Evolutionary conservation across 1,140 invertebrate species (phyloP).

Genomic region (Lepidotrigona ventralis): DNA sequence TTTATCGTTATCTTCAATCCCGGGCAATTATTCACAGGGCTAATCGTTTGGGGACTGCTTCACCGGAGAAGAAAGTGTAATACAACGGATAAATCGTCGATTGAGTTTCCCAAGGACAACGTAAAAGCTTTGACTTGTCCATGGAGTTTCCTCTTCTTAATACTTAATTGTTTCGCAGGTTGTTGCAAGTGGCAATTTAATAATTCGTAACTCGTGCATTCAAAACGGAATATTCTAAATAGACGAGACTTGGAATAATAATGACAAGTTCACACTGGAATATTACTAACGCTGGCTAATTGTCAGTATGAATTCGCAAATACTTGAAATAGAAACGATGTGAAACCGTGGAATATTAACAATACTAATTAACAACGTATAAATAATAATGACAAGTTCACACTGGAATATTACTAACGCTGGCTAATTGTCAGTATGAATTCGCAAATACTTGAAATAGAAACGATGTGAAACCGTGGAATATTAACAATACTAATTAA

Average conservation of each 20-base stretch:
- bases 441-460: too few relatives aligned
- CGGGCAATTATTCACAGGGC: neutral
- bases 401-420: neutral
- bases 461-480: neutral
- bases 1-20: neutral
- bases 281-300: neutral
- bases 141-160: neutral
- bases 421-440: too few relatives aligned
- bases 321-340: neutral
- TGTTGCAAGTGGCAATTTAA: neutral
- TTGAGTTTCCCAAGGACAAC: neutral
- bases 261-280: neutral
- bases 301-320: too few relatives aligned
- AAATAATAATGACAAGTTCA: neutral
- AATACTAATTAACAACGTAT: neutral
- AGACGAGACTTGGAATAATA: neutral
- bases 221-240: neutral
- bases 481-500: neutral
- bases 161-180: neutral
- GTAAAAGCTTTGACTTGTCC: neutral
- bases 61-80: neutral
- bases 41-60: neutral
- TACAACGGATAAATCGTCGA: neutral
- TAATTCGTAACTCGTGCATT: neutral
- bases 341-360: neutral